Evolutionary conservation across 2,888 invertebrate species (phyloP).

Genomic region (Tolmerus cingulatus): DNA sequence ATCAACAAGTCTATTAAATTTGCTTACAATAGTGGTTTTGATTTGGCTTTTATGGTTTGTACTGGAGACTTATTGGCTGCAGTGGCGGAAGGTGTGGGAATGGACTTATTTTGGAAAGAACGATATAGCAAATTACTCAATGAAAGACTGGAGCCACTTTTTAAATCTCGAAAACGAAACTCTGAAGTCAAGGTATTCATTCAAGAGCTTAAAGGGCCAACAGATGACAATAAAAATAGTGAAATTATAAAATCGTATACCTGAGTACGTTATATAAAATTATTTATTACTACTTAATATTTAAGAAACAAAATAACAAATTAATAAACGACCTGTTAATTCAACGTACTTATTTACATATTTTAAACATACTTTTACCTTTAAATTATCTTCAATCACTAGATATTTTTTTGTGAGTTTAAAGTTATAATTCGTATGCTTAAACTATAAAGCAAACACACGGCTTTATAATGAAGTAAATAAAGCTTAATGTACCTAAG

Average conservation of each 20-base stretch:
- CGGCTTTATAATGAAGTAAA: not conserved
- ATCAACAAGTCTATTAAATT: conserved; percentile 9
- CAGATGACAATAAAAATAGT: not conserved
- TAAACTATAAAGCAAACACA: not conserved
- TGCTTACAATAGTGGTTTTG: not conserved
- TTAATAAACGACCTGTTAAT: no score
- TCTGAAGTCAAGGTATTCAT: not conserved
- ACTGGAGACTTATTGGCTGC: not conserved
- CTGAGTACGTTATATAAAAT: not conserved
- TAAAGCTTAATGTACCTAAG: not conserved
- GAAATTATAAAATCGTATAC: not conserved
- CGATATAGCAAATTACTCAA: not conserved
- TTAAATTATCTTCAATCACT: no score
- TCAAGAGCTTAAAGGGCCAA: not conserved
- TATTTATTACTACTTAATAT: no score
- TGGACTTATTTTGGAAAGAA: conserved; percentile 6
- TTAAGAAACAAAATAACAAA: no score
- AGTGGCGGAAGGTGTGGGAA: not conserved
- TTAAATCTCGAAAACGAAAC: not conserved
- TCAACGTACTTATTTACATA: no score
- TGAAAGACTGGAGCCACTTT: conserved; percentile 3
- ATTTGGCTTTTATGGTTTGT: not conserved
- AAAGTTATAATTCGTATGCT: not conserved
- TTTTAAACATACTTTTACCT: no score
- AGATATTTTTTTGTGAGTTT: not conserved